Evolutionary conservation across 2,888 invertebrate genomes (phyloP).

Genomic region (Pollenia labialis): DNA sequence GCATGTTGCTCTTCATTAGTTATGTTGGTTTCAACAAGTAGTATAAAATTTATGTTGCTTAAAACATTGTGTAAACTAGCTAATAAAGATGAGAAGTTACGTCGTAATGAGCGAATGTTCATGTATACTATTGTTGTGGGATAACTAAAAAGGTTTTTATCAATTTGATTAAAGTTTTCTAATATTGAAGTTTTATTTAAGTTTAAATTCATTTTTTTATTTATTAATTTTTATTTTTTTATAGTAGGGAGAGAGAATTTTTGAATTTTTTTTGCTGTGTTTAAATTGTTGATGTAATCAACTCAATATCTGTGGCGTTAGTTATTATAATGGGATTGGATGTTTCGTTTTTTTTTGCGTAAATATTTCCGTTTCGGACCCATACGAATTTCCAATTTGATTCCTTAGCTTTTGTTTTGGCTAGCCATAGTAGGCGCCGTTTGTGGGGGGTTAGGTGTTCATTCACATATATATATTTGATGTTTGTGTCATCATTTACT

Average conservation of each 20-base stretch:
- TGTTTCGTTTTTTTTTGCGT: neutral
- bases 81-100: conserved; percentile 5
- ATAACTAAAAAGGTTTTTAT: neutral
- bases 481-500: no score
- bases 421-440: no score
- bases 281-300: no score
- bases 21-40: conserved; percentile 25
- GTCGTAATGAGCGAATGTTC: conserved; percentile 15
- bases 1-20: neutral
- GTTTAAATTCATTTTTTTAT: no score
- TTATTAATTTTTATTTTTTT: no score
- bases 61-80: neutral
- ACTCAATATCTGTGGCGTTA: conserved; percentile 1
- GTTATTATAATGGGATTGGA: no score
- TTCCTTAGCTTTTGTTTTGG: no score
- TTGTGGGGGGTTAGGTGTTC: no score
- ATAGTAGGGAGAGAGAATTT: fast-evolving
- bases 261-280: no score
- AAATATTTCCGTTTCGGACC: no score
- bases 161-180: neutral
- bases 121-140: conserved; percentile 19
- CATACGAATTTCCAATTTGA: no score
- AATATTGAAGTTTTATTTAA: neutral
- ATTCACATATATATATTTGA: no score
- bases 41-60: conserved; percentile 9